A percentile compares a stretch with the other conserved stretches of the same genome.
These are phyloP conservation scores for Lucilia sericata DNA, from an alignment of 1,140 invertebrate genomes.

Conservation along the genomic window DNA sequence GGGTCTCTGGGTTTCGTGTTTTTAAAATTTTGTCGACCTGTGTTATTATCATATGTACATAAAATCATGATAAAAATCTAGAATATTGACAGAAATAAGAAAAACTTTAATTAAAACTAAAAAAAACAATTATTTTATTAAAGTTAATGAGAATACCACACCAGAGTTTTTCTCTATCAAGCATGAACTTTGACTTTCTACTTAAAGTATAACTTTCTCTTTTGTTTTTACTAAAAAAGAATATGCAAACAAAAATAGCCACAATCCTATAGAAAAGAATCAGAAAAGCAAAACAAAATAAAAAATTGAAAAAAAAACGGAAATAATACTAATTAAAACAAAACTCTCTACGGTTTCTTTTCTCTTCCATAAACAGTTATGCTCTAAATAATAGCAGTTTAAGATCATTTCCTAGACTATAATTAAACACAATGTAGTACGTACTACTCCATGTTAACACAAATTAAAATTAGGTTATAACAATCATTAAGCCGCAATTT, in stretches of 20 bases:
- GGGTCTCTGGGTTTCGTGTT: too few species aligned
- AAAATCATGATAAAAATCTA: too few species aligned
- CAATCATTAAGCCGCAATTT: too few species aligned
- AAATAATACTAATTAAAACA: background rate
- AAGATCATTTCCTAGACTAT: background rate
- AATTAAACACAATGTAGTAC: background rate
- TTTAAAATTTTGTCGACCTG: too few species aligned
- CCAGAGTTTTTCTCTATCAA: background rate
- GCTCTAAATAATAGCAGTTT: background rate
- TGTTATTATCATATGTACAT: too few species aligned
- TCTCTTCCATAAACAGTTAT: background rate
- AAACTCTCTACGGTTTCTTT: background rate
- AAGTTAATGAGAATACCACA: too few species aligned
- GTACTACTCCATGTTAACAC: too few species aligned
- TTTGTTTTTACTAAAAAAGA: background rate
- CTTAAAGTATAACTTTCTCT: background rate
- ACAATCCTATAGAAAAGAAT: background rate
- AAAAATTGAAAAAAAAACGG: background rate
- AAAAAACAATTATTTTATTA: too few species aligned
- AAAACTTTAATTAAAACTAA: too few species aligned
- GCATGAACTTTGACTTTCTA: conserved; percentile 20
- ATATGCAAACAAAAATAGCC: background rate
- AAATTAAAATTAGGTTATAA: too few species aligned
- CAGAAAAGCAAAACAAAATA: background rate
- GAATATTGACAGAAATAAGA: too few species aligned